Percentiles rank a stretch among this genome's conserved stretches.
Evolutionary conservation across 2,797 vertebrate species (phyloP).

Genomic region (Numenius phaeopus): DNA sequence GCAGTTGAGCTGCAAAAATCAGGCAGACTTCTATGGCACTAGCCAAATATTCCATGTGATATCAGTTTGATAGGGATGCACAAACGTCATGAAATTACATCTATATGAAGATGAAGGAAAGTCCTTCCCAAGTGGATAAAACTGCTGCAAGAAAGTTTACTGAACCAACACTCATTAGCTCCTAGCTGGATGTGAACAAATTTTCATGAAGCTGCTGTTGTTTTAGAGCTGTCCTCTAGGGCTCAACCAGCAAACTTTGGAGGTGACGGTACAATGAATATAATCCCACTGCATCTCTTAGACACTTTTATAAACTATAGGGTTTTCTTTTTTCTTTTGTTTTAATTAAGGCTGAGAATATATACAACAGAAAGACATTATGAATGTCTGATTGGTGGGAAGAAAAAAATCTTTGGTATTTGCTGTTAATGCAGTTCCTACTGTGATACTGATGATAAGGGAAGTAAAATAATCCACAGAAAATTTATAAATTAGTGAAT

Average conservation of each 20-base stretch:
- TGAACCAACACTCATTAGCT: neutral
- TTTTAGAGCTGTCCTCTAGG: neutral
- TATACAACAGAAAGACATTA: neutral
- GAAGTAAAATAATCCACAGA: neutral
- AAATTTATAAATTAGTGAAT: neutral
- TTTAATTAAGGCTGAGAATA: neutral
- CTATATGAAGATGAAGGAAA: neutral
- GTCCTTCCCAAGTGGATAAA: neutral
- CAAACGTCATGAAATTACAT: neutral
- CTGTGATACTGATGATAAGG: neutral
- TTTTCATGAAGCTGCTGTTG: neutral
- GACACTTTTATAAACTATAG: no score
- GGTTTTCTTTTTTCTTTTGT: neutral
- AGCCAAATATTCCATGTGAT: neutral
- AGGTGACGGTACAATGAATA: neutral
- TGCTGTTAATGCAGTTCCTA: neutral
- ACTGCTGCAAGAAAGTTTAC: neutral
- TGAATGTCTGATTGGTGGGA: neutral
- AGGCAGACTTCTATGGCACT: neutral
- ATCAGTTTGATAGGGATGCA: neutral
- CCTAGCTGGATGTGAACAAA: neutral
- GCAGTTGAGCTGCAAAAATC: neutral
- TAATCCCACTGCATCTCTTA: neutral
- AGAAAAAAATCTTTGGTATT: neutral
- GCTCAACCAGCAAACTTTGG: neutral